Evolutionary conservation across 2,113 vertebrate genomes (phyloP).

Genomic region (Cololabis saira): DNA sequence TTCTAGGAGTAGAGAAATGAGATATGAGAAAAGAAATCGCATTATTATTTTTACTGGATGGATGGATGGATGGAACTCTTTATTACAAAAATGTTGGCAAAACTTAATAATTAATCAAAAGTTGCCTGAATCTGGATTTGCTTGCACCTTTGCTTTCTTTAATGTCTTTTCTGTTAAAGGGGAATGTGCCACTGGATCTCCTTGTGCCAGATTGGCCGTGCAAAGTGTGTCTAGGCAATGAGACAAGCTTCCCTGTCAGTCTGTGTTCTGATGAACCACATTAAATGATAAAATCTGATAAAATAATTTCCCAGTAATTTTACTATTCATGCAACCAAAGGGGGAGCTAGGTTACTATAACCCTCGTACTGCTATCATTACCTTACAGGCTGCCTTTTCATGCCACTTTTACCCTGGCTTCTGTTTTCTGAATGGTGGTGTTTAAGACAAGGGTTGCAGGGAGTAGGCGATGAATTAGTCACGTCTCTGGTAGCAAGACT

Average conservation of each 20-base stretch:
- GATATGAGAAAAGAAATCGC: too few relatives aligned
- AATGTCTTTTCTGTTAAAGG: conserved; percentile 21
- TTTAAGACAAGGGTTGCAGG: conserved; percentile 38
- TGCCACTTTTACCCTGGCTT: conserved; percentile 2
- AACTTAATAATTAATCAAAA: too few relatives aligned
- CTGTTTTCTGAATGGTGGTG: conserved; percentile 38
- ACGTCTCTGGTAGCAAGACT: conserved; percentile 54
- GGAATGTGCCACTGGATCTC: conserved; percentile 35
- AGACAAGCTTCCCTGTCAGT: conserved; percentile 43
- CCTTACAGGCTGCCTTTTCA: conserved; percentile 12
- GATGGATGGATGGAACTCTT: too few relatives aligned
- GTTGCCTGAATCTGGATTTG: conserved; percentile 10
- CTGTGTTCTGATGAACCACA: conserved; percentile 10
- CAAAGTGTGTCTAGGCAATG: conserved; percentile 28
- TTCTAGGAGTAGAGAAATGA: too few relatives aligned
- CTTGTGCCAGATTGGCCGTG: conserved; percentile 33
- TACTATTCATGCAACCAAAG: conserved; percentile 16
- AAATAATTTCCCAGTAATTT: conserved; percentile 32
- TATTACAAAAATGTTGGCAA: too few relatives aligned
- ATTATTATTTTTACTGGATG: too few relatives aligned
- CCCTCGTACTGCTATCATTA: conserved; percentile 1
- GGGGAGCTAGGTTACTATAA: conserved; percentile 10
- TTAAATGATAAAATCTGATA: conserved; percentile 33
- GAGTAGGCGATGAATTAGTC: conserved; percentile 56
- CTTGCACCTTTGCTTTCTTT: conserved; percentile 46